A percentile compares a stretch with the other conserved stretches of the same genome.
Evolutionary conservation across 2,113 vertebrate genomes (phyloP).

Genomic region (Microtus oregoni): DNA sequence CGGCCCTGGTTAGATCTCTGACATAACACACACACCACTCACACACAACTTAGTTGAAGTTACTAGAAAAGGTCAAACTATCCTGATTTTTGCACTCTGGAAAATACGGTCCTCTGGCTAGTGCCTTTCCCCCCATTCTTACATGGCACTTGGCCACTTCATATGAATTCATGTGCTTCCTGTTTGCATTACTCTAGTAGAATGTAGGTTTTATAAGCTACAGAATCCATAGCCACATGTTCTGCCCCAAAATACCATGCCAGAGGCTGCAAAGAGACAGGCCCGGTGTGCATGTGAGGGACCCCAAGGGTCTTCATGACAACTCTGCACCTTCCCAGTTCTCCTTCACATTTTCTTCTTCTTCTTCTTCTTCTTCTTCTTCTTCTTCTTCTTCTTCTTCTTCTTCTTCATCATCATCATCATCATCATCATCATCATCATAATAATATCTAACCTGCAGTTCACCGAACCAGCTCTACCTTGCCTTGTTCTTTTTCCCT

Average conservation of each 20-base stretch:
- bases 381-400: no score
- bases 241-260: background rate
- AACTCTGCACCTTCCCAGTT: background rate
- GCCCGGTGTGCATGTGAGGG: background rate
- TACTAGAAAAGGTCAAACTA: background rate
- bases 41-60: background rate
- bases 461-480: no score
- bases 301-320: background rate
- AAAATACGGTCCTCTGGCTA: background rate
- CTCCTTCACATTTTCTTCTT: background rate
- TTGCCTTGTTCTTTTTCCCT: background rate
- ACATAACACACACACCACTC: background rate
- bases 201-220: background rate
- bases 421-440: no score
- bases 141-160: background rate
- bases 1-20: background rate
- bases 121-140: background rate
- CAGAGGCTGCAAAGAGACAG: background rate
- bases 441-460: no score
- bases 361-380: no score
- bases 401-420: no score
- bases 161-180: background rate
- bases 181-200: background rate
- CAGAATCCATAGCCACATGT: no score
- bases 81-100: background rate